A percentile compares a stretch with the other conserved stretches of the same genome.
These are phyloP conservation scores for Ovis canadensis DNA, from an alignment of 2,113 vertebrate genomes.

Conservation along the genomic window DNA sequence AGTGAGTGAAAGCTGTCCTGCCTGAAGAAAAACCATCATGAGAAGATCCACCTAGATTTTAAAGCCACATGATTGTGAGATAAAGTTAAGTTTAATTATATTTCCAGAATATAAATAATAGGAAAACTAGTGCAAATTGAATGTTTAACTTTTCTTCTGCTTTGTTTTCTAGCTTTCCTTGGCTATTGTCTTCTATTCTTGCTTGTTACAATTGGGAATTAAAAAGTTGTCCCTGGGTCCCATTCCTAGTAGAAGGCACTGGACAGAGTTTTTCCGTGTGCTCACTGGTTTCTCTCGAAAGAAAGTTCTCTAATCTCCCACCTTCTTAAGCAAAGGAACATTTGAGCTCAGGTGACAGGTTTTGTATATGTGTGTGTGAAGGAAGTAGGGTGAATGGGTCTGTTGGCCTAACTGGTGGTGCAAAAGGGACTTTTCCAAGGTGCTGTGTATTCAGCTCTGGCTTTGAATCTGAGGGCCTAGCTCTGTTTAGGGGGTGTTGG, in stretches of 20 bases:
- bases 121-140: neutral
- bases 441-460: neutral
- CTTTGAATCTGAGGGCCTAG: neutral
- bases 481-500: neutral
- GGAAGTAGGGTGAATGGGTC: neutral
- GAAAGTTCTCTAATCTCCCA: neutral
- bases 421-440: neutral
- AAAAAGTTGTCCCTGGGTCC: neutral
- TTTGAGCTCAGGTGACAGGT: neutral
- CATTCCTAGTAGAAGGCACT: slow-evolving; percentile 12
- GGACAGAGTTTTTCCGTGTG: neutral
- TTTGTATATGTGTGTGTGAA: neutral
- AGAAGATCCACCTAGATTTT: neutral
- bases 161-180: slow-evolving; percentile 2
- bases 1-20: neutral
- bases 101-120: neutral
- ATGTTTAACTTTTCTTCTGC: neutral
- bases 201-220: neutral
- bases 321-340: neutral
- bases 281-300: neutral
- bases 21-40: neutral
- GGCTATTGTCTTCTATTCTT: neutral
- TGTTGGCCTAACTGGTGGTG: neutral
- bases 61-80: neutral
- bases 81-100: neutral